These are phyloP conservation scores for Gallinago solitaria DNA, from an alignment of 2,797 vertebrate species.

Conservation along the genomic window DNA sequence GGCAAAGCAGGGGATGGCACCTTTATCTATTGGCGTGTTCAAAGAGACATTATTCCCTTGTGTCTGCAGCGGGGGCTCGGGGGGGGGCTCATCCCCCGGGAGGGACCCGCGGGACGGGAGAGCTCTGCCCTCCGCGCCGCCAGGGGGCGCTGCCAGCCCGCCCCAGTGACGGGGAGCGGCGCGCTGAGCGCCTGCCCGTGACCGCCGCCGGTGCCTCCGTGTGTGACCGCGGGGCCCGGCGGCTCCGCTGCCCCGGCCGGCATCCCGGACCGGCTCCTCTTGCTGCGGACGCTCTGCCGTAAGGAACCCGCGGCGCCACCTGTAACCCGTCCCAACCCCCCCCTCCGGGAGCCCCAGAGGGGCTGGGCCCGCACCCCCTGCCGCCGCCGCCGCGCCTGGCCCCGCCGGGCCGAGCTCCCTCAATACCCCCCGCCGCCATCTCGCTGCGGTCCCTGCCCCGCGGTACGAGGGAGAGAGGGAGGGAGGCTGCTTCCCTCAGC, in stretches of 20 bases:
- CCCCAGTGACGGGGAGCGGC: not conserved
- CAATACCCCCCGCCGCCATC: too few species aligned
- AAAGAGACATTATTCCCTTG: rapidly evolving
- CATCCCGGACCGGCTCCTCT: not conserved
- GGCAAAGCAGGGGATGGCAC: not conserved
- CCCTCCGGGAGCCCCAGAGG: not conserved
- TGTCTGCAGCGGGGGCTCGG: not conserved
- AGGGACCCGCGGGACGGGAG: too few species aligned
- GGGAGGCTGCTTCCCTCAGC: not conserved
- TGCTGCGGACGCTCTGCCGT: not conserved
- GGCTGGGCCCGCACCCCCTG: not conserved
- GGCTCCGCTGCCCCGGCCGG: not conserved
- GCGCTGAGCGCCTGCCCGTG: not conserved
- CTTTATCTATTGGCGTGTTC: rapidly evolving
- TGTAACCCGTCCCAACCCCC: rapidly evolving
- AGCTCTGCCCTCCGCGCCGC: not conserved
- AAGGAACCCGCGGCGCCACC: not conserved
- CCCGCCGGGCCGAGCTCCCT: too few species aligned
- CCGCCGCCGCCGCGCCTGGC: not conserved
- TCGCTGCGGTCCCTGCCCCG: too few species aligned
- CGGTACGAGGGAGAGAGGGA: not conserved
- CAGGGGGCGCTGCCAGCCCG: not conserved
- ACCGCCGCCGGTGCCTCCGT: not conserved
- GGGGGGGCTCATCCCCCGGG: not conserved
- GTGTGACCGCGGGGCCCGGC: not conserved